These are phyloP conservation scores for Dryoscopus gambensis DNA, from an alignment of 2,113 vertebrate species.

Conservation along the genomic window DNA sequence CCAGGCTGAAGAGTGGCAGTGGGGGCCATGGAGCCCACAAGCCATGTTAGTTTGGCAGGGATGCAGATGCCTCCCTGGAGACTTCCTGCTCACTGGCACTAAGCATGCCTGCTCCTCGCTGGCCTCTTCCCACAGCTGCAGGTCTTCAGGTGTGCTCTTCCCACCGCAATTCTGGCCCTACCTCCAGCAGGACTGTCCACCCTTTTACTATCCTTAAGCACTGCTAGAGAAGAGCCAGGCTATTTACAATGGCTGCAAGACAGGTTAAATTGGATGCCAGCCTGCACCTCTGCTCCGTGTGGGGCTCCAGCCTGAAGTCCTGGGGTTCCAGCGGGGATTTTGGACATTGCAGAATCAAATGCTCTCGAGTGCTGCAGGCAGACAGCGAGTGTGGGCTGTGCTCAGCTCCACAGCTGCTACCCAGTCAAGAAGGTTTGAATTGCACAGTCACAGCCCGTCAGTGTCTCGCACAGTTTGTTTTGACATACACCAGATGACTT, in stretches of 20 bases:
- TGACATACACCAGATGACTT: conserved; percentile 20
- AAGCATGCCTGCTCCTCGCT: background rate
- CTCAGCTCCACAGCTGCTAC: conserved; percentile 26
- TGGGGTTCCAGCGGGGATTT: background rate
- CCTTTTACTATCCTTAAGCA: background rate
- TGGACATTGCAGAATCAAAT: background rate
- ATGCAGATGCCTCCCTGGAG: background rate
- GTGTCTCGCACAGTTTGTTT: background rate
- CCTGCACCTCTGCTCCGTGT: background rate
- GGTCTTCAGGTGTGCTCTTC: background rate
- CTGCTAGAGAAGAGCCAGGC: background rate
- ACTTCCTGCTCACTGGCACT: background rate
- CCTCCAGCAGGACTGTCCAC: background rate
- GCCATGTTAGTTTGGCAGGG: background rate
- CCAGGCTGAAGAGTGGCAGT: background rate
- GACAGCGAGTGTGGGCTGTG: background rate
- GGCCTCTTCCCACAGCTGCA: background rate
- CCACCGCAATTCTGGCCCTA: background rate
- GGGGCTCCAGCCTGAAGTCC: background rate
- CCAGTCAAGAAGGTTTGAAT: background rate
- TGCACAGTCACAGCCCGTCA: background rate
- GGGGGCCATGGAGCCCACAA: background rate
- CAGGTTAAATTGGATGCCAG: background rate
- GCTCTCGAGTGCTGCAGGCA: background rate
- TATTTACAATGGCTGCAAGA: background rate